Percentiles rank a stretch among this genome's conserved stretches.
These are phyloP conservation scores for Pherbina coryleti DNA, from an alignment of 2,888 invertebrate species.

Conservation along the genomic window DNA sequence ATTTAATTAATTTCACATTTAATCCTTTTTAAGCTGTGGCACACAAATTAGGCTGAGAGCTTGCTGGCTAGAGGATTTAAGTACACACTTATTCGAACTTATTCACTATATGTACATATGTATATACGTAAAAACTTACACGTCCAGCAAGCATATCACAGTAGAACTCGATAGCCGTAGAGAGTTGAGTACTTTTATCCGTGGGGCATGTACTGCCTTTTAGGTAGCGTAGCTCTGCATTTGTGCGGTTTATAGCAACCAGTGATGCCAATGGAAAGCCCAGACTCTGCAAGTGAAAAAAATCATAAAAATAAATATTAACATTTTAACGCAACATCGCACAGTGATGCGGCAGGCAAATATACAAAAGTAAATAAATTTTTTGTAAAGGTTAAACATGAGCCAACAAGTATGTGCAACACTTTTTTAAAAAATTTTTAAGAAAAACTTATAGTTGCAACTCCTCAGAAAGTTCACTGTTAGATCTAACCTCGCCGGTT, in stretches of 20 bases:
- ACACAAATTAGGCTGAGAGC: background rate
- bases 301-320: too few species aligned
- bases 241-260: constrained; percentile 58
- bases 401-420: too few species aligned
- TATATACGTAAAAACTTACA: constrained; percentile 65
- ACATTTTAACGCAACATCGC: too few species aligned
- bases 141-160: constrained; percentile 65
- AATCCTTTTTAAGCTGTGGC: background rate
- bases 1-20: constrained; percentile 6
- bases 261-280: constrained; percentile 64
- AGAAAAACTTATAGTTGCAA: too few species aligned
- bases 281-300: constrained; percentile 61
- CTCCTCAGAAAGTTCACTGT: too few species aligned
- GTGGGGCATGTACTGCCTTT: constrained; percentile 62
- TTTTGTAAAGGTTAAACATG: too few species aligned
- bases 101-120: background rate
- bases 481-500: too few species aligned
- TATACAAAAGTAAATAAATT: too few species aligned
- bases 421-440: too few species aligned
- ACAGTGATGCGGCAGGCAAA: too few species aligned
- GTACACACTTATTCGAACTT: background rate
- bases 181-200: constrained; percentile 57
- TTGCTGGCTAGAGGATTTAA: background rate
- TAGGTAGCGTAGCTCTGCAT: constrained; percentile 62
- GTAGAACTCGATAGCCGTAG: constrained; percentile 62